These are phyloP conservation scores for Eubasilissa splendida DNA, from an alignment of 2,888 invertebrate genomes.

Conservation along the genomic window DNA sequence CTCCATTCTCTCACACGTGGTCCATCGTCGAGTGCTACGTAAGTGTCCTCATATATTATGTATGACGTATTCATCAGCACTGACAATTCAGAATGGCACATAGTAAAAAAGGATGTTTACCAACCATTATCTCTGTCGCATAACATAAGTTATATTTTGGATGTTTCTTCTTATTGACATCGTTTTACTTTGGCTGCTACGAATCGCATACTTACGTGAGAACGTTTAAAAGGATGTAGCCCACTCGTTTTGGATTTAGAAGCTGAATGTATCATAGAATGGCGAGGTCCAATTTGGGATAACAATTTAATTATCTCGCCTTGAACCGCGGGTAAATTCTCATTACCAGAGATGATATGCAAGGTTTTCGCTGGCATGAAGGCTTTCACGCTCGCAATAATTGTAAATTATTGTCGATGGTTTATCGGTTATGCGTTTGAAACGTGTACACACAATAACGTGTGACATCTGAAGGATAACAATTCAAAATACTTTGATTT, in stretches of 20 bases:
- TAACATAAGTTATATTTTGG: too few species aligned
- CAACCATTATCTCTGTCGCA: too few species aligned
- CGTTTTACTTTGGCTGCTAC: not conserved
- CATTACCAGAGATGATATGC: slow-evolving; percentile 1
- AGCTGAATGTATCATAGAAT: slow-evolving; percentile 13
- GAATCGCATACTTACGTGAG: too few species aligned
- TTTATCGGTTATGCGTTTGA: slow-evolving; percentile 1
- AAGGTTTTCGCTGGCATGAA: not conserved
- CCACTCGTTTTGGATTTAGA: slow-evolving; percentile 51
- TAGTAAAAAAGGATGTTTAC: too few species aligned
- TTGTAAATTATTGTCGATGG: not conserved
- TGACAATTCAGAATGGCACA: too few species aligned
- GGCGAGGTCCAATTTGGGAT: slow-evolving; percentile 36
- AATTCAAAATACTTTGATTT: not conserved
- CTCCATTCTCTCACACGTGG: slow-evolving; percentile 28
- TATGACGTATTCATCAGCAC: too few species aligned
- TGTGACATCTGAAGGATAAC: slow-evolving; percentile 8
- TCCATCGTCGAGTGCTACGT: slow-evolving; percentile 33
- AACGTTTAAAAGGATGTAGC: slow-evolving; percentile 47
- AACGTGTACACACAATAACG: not conserved
- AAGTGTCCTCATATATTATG: slow-evolving; percentile 41
- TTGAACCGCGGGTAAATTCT: slow-evolving; percentile 21
- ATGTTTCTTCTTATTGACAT: slow-evolving; percentile 10
- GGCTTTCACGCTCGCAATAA: not conserved
- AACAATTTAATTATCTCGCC: slow-evolving; percentile 39